Conservation (phyloP, 2,888 invertebrate species). For the Plusia festucae region DNA sequence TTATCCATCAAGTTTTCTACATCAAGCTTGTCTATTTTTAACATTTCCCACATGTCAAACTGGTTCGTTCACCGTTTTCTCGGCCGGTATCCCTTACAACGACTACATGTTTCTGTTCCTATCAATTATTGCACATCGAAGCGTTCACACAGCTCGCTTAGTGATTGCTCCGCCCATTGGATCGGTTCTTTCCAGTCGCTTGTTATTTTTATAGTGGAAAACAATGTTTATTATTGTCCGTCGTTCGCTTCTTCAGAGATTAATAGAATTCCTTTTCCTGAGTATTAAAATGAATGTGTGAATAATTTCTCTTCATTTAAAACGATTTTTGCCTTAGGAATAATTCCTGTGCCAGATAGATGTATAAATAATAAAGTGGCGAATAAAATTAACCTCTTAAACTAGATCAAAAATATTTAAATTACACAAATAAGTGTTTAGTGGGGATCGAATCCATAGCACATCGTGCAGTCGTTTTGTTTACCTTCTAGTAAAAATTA, state of each 20-base stretch:
- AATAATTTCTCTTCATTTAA: neutral
- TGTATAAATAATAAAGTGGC: too few species aligned
- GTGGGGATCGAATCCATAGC: too few species aligned
- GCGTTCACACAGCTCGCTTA: conserved; percentile 3
- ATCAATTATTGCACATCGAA: neutral
- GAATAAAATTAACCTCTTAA: too few species aligned
- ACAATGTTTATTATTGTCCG: neutral
- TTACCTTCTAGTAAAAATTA: neutral
- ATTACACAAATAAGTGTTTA: too few species aligned
- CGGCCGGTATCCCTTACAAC: neutral
- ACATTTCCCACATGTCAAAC: conserved; percentile 4
- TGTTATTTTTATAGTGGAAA: neutral
- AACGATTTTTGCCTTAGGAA: too few species aligned
- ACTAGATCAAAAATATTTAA: too few species aligned
- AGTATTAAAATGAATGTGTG: neutral
- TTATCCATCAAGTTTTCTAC: neutral
- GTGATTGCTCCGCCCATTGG: conserved; percentile 2
- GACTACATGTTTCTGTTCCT: neutral
- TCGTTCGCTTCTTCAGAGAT: neutral
- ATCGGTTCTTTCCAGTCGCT: neutral
- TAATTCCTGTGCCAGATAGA: too few species aligned
- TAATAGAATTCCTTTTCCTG: neutral
- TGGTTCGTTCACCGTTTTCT: neutral
- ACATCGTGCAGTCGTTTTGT: too few species aligned
- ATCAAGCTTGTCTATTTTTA: neutral